Evolutionary conservation across 2,888 invertebrate genomes (phyloP).

Genomic region (Leptopterna dolabrata): DNA sequence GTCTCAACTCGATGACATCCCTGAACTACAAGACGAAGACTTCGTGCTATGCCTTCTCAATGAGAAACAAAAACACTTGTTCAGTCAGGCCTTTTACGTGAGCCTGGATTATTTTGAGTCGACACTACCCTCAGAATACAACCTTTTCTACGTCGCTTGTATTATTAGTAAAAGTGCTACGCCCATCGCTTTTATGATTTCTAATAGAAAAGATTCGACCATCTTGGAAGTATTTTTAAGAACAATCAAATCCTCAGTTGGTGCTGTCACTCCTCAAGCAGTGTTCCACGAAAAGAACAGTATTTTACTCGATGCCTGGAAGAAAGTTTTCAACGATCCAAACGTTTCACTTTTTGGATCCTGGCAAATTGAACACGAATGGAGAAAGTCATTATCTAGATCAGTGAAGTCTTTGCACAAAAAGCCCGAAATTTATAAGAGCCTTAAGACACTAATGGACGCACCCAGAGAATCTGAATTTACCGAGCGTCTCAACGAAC

Average conservation of each 20-base stretch:
- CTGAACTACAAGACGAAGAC: background rate
- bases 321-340: background rate
- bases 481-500: background rate
- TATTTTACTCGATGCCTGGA: conserved; percentile 8
- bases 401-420: background rate
- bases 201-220: background rate
- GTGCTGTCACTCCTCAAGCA: background rate
- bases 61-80: background rate
- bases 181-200: background rate
- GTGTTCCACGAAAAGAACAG: background rate
- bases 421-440: background rate
- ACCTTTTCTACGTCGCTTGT: background rate
- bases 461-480: background rate
- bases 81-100: background rate
- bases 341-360: background rate
- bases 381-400: background rate
- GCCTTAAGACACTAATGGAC: background rate
- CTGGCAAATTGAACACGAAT: background rate
- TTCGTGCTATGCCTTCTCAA: conserved; percentile 17
- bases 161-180: background rate
- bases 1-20: background rate
- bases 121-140: background rate
- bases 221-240: background rate
- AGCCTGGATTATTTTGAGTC: conserved; percentile 1
- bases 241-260: background rate